These are phyloP conservation scores for Spinibarbus caldwelli DNA, from an alignment of 2,797 vertebrate species.

Conservation along the genomic window DNA sequence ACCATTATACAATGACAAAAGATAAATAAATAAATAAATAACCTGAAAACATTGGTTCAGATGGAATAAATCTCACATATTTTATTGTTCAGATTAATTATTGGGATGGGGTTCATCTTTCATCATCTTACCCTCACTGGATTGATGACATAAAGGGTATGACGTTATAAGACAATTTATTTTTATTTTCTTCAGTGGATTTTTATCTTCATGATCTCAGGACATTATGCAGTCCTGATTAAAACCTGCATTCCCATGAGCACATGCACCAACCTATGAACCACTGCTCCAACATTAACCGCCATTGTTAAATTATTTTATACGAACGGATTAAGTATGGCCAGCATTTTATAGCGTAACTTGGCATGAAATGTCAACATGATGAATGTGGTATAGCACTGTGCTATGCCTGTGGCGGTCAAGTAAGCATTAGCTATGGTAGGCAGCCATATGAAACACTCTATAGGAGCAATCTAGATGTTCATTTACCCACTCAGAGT, in stretches of 20 bases:
- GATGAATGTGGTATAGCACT: constrained; percentile 26
- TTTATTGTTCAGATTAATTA: background rate
- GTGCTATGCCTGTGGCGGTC: constrained; percentile 22
- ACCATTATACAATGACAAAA: background rate
- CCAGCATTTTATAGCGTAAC: constrained; percentile 28
- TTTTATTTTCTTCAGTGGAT: background rate
- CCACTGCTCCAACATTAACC: background rate
- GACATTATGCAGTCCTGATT: background rate
- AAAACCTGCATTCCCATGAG: background rate
- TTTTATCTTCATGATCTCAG: background rate
- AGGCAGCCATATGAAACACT: constrained; percentile 25
- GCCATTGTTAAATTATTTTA: background rate
- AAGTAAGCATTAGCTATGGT: constrained; percentile 29
- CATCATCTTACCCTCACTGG: background rate
- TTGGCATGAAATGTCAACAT: constrained; percentile 32
- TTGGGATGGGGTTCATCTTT: background rate
- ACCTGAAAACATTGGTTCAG: background rate
- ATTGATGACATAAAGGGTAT: background rate
- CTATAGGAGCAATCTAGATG: constrained; percentile 7
- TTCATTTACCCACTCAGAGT: constrained; percentile 8
- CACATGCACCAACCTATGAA: too few relatives aligned
- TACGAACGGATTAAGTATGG: constrained; percentile 2
- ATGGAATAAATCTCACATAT: background rate
- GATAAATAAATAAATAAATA: too few relatives aligned
- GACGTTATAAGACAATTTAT: background rate